Base-by-base conservation (phyloP, 2,888 invertebrate genomes). In the Agrochola lota region DNA sequence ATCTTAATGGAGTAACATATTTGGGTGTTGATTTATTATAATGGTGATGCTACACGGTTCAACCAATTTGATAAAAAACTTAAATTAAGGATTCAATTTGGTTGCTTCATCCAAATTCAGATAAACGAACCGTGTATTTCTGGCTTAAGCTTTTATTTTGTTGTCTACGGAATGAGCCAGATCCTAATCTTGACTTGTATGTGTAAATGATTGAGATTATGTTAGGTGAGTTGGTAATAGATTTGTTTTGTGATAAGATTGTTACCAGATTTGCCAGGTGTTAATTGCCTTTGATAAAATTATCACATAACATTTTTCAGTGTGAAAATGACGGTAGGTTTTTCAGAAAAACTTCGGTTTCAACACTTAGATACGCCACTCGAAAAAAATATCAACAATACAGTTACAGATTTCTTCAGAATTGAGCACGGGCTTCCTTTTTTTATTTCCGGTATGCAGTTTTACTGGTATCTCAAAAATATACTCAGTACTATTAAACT, bases 11-110 rank as follows among this genome's bases (percentile, higher is more conserved):
- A 46, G 7, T 52, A 52, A n/a, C 17, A 46, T 80, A 55, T 43
- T 68, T 64, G 49, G 57, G 63, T 69, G 59, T 64, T 66, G 43
- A 66, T 81, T 81, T 79, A 75, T 75, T 66, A 6, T 35, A 52
- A 64, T n/a, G 30, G 55, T 40, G 5, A 0, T 15, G 17, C 20
- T n/a, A 23, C 17, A 63, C 35, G 26, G 35, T 57, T 63, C 20
- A 63, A 78, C 7, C 17, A 23, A 55, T 35, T 60, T 17, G n/a
- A 8, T 40, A 17, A 71, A 23, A 7, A 7, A 46, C 0, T 15
- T 68, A 26, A 12, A 20, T 46, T 8, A 20, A 15, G 17, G 7
- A 64, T 64, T 66, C 0, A 60, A 49, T 57, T 46, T 67, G 20
- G 6, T 59, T 26, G 9, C 0, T 5, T 52, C 23, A n/a, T 15